Evolutionary conservation across 2,113 vertebrate species (phyloP), one percentile per base, ranked within the genome.

Genomic region (Tachysurus fulvidraco): DNA sequence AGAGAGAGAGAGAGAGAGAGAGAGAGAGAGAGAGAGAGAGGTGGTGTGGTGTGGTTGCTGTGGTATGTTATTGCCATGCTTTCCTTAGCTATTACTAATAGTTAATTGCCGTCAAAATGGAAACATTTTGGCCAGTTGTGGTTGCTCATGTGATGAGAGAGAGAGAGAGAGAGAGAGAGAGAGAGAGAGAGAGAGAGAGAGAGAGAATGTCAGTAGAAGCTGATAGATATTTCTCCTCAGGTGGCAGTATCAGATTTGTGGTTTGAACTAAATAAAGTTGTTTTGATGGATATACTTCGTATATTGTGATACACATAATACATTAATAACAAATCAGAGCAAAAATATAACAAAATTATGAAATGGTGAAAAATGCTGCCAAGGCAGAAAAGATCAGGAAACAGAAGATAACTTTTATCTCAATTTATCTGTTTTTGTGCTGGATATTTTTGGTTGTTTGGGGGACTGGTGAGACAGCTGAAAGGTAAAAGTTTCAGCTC

Each of bases 61-160:
- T 84, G 88, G 88, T 91, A 90, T 92, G 89, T 91, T 84, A 89
- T 91, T 90, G 88, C 92, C 85, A 91, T 91, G 91, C 60, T 92
- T 92, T 94, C 91, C 89, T 91, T 21, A 16, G 86, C 65, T 74
- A 54, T 83, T 77, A 87, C 55, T 41, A 91, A 90, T 89, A 88
- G 90, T 90, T 93, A 92, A 93, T 93, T 92, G 86, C 87, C 92
- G 91, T 89, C 90, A 89, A 93, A 92, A 94, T 93, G 91, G 92
- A 94, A 93, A 93, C 90, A 91, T 90, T 92, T 93, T 89, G 88
- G 88, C 88, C 67, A 82, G 87, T 85, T 90, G 36, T 74, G 78
- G 79, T 62, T 71, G 23, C 73, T 57, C 12, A 81, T 87, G 74
- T 60, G 74, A 9, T 28, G 11, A 14, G 12, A 13, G 64, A 84